Conservation (phyloP, 2,888 invertebrate genomes). For the Acrocyrtus sp. region DNA sequence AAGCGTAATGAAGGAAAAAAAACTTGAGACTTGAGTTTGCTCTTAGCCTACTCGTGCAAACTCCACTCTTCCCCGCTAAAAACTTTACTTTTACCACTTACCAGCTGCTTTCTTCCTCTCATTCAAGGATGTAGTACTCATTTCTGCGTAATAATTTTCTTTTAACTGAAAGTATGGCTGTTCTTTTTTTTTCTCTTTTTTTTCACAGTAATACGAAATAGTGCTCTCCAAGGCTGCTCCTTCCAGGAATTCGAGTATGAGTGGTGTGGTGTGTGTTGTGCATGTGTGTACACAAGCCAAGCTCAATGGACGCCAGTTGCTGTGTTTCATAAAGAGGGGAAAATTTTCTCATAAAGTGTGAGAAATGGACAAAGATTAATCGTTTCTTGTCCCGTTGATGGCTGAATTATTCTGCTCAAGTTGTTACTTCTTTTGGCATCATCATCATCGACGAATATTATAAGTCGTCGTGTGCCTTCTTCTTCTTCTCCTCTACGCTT, state of each 20-base stretch:
- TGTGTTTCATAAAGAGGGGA: constrained; percentile 50
- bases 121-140: constrained; percentile 9
- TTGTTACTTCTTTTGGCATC: constrained; percentile 60
- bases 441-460: constrained; percentile 50
- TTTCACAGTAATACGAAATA: too few species aligned
- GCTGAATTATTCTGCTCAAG: constrained; percentile 64
- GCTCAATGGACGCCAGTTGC: constrained; percentile 47
- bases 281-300: constrained; percentile 39
- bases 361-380: constrained; percentile 64
- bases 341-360: constrained; percentile 63
- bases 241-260: too few species aligned
- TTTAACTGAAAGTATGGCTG: too few species aligned
- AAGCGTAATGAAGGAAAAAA: constrained; percentile 10
- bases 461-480: constrained; percentile 54
- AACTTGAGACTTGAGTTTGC: constrained; percentile 33
- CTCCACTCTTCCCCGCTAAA: too few species aligned
- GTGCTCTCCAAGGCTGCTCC: too few species aligned
- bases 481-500: too few species aligned
- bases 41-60: constrained; percentile 16
- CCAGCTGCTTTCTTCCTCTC: constrained; percentile 38
- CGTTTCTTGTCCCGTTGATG: constrained; percentile 63
- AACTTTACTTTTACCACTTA: constrained; percentile 40
- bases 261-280: too few species aligned
- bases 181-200: too few species aligned
- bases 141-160: constrained; percentile 42